Evolutionary conservation across 2,113 vertebrate genomes (phyloP), one percentile per base, ranked within the genome.

Genomic region (Gracilinanus agilis): DNA sequence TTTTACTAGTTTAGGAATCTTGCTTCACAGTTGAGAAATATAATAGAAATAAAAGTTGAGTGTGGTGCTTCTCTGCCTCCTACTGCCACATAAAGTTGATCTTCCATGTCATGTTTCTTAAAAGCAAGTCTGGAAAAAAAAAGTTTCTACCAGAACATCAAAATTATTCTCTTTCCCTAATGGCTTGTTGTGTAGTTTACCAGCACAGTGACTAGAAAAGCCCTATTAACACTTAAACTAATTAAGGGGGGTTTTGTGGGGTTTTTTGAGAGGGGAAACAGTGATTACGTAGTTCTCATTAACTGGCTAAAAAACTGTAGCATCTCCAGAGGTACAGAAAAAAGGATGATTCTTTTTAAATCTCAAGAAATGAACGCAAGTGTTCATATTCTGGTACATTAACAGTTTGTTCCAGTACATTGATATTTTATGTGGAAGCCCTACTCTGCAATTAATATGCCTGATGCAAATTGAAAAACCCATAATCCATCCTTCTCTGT

Each of bases 401-500:
- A 99, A 98, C 98, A 98, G 98, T 98, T 98, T 98, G 98, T 99
- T 99, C 98, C 98, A 98, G 97, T 98, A 98, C 98, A 98, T 98
- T 98, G 98, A 97, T 98, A 98, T 98, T 99, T 99, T 98, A 99
- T 98, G 98, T 98, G 97, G 97, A 98, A 99, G 97, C 97, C 97
- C 97, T 98, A 97, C 97, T 99, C 98, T 98, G 97, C 98, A 98
- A 99, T 99, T 99, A 99, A 98, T 98, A 98, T 98, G 98, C 98
- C 98, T 97, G 97, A 98, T 98, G 97, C 96, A 98, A 98, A 99
- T 98, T 98, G 98, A 98, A 98, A 98, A 99, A 97, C 97, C 97
- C 96, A 97, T 98, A 98, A 99, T 99, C 98, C 98, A 98, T 98
- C 97, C 98, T 98, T 98, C 98, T 98, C 98, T 97, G 96, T 96